Base-by-base conservation (phyloP, 2,888 invertebrate species). In the Ichneumoninae sp. region DNA sequence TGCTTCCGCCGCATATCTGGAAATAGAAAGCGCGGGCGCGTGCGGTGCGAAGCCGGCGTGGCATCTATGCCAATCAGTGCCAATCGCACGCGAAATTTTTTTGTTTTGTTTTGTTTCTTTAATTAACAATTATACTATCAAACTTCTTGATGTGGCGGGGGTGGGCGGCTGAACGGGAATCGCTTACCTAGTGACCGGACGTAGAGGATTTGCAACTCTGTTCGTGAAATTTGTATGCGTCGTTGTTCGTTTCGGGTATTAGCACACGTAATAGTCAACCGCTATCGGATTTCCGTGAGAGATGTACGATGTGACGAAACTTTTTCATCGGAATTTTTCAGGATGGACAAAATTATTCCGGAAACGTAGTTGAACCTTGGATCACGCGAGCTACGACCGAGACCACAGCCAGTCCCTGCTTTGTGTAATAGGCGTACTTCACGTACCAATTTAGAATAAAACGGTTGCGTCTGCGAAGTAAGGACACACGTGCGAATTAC, bases 21-120 rank as follows among this genome's bases (percentile, higher is more conserved):
- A 74, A 84, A 84, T 81, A 84, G 81, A 84, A 81, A 84, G 74
- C 78, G 81, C 68, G 52, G 75, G 52, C 36, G 65, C 3, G 52
- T 7, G 60, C 63, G 30, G 33, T 50, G 47, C 63, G 30, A 74
- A 75, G 75, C 36, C 71, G 84, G 60, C 57, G 36, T 81, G 78
- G 78, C 78, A 85, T 85, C 75, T 69, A 66, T 82, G 75, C 78
- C 85, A 85, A 85, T 85, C 79, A 79, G 85, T 81, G 69, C 75
- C 66, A 82, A 82, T 85, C 85, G 82, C 68, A 70, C 47, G 63
- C 50, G 7, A 63, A 6, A 33, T 16, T 63, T 30, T 33, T 30
- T 63, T n/a, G n/a, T 63, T 16, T 33, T 30, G 3, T 60, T 16
- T 26, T 57, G n/a, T 5, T 47, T 47, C 6, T 19, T 47, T 52